These are phyloP conservation scores for Platycheirus rosarum DNA, from an alignment of 2,888 invertebrate genomes.

Conservation along the genomic window DNA sequence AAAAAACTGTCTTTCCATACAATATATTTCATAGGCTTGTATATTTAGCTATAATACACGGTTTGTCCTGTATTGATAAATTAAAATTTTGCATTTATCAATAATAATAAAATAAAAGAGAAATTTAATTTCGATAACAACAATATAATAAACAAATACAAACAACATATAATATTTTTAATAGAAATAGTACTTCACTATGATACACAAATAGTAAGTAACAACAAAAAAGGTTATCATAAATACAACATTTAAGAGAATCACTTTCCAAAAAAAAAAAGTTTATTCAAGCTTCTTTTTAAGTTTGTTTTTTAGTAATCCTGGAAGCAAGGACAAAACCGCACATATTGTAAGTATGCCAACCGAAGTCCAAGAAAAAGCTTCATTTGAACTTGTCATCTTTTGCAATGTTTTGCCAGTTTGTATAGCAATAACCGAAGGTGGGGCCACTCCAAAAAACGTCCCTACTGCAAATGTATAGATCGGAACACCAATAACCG, in stretches of 20 bases:
- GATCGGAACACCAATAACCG: constrained; percentile 97
- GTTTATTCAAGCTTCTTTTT: constrained; percentile 89
- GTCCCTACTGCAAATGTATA: constrained; percentile 97
- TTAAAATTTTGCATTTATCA: too few species aligned
- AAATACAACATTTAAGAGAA: background rate
- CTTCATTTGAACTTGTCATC: constrained; percentile 93
- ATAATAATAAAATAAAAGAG: too few species aligned
- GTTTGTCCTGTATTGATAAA: too few species aligned
- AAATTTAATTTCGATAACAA: too few species aligned
- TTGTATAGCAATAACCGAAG: constrained; percentile 98
- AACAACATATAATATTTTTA: too few species aligned
- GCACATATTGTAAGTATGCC: constrained; percentile 91
- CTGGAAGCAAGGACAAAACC: constrained; percentile 92
- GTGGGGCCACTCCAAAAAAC: constrained; percentile 97
- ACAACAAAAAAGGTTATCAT: constrained; percentile 7
- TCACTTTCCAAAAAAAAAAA: background rate
- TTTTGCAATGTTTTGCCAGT: constrained; percentile 98
- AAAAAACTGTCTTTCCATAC: too few species aligned
- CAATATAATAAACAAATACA: too few species aligned
- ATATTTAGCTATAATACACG: too few species aligned
- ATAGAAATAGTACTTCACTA: constrained; percentile 8
- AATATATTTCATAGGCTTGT: too few species aligned
- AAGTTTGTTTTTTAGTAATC: constrained; percentile 91
- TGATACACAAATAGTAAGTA: constrained; percentile 3
- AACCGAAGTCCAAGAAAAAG: constrained; percentile 94